Conservation (phyloP, 2,797 vertebrate genomes). For the Cryptoprocta ferox region DNA sequence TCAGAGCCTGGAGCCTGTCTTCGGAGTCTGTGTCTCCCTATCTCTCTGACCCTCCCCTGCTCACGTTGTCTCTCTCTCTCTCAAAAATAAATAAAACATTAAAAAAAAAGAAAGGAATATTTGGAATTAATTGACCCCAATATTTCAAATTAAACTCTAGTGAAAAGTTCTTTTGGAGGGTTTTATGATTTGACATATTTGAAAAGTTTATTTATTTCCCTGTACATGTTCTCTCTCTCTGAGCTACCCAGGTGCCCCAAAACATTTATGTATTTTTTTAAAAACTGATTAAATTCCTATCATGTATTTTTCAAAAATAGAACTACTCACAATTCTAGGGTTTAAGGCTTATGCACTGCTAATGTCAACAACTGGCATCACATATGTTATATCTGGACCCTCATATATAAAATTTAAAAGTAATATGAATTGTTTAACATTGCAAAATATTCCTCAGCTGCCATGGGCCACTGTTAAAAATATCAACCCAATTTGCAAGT, state of each 20-base stretch:
- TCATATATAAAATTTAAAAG: background rate
- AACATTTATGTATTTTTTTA: background rate
- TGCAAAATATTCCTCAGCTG: constrained; percentile 12
- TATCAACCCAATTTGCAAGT: background rate
- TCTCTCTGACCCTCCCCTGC: too few relatives aligned
- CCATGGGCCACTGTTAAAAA: background rate
- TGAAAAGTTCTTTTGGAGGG: background rate
- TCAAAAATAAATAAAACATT: too few relatives aligned
- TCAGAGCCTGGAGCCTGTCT: too few relatives aligned
- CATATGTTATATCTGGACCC: background rate
- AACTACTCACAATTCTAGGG: background rate
- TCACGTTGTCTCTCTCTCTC: too few relatives aligned
- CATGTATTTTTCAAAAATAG: background rate
- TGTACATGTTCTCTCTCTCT: too few relatives aligned
- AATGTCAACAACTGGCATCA: background rate
- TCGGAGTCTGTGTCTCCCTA: too few relatives aligned
- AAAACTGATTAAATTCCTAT: background rate
- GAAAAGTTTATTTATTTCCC: too few relatives aligned
- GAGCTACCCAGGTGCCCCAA: too few relatives aligned
- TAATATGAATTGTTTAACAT: background rate
- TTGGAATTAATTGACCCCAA: background rate
- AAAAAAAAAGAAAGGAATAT: background rate
- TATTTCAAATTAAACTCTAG: constrained; percentile 16
- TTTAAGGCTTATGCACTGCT: background rate
- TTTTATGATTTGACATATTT: background rate